These are phyloP conservation scores for Pelagia noctiluca DNA, from an alignment of 30 jellyfish, hydroid and myxozoan genomes.

Conservation along the genomic window DNA sequence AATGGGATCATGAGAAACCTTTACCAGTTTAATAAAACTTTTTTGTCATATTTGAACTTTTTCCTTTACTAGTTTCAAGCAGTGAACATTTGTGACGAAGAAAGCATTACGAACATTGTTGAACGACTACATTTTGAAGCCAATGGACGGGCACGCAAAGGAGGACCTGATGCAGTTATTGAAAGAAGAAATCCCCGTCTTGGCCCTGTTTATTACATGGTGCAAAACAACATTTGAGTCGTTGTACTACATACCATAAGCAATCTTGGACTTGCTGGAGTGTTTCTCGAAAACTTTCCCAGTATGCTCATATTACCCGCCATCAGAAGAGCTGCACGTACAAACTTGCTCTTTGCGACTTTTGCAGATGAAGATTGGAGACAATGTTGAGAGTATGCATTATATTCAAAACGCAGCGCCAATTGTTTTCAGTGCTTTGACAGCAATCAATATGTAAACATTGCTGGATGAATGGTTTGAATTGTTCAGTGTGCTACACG, in stretches of 20 bases:
- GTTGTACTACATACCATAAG: slow-evolving; percentile 10
- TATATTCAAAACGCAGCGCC: neutral
- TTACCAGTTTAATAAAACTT: neutral
- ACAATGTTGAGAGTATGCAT: neutral
- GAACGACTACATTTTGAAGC: neutral
- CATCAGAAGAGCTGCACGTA: neutral
- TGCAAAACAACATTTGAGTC: neutral
- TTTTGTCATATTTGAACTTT: no score
- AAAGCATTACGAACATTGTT: neutral
- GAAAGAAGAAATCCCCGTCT: neutral
- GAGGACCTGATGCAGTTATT: neutral
- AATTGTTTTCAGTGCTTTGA: slow-evolving; percentile 12
- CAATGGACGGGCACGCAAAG: neutral
- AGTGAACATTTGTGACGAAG: neutral
- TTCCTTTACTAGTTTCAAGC: slow-evolving; percentile 9
- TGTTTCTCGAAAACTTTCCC: neutral
- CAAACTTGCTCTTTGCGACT: neutral
- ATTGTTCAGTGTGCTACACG: slow-evolving; percentile 12
- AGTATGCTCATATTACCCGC: neutral
- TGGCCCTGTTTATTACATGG: slow-evolving; percentile 4
- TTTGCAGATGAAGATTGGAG: slow-evolving; percentile 1
- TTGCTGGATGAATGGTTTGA: slow-evolving; percentile 27
- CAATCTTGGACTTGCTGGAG: neutral
- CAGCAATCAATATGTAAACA: neutral
- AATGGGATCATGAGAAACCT: neutral